Base-by-base conservation (phyloP, 2,888 invertebrate genomes). In the Pycnomerus fuliginosus region DNA sequence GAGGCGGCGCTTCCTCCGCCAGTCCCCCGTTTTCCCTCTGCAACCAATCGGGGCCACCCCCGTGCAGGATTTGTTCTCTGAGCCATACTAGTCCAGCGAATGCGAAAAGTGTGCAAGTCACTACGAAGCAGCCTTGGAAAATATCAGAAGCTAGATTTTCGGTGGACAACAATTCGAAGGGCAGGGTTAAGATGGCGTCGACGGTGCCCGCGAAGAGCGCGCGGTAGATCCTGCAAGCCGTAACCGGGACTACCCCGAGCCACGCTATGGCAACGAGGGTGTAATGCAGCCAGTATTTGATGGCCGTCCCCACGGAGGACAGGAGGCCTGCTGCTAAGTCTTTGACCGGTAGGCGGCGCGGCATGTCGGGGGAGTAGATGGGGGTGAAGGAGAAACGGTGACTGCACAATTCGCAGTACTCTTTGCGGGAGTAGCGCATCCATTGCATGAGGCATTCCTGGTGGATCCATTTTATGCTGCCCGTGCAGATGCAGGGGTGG, bases 311-410 rank as follows among this genome's bases (percentile, higher is more conserved):
- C 16, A 97, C 84, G 12, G 94, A 96, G 2, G 88, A 84, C 37
- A 94, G 76, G 32, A 97, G 74, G 1, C 99, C 99, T 29, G 89
- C 88, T 0, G 94, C 80, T 4, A 99, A 89, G 72, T 98, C 98
- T 53, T 85, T 83, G 16, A 99, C 76, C 0, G 99, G 99, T 61
- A 99, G 76, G 47, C 97, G 81, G 48, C 96, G 84, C n/a, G 99
- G 99, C 99, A 99, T 99, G 70, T 99, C 98, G 16, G 97, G 94
- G n/a, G 97, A 94, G 74, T 99, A 99, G 61, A 99, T 98, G 16
- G 99, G 99, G 65, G 94, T 95, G 68, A 99, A 99, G 2, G 95
- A 93, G 74, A 98, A 99, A 47, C 93, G 84, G 74, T 99, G 92
- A 49, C 96, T 93, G 72, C 98, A 99, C 53, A 99, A 75, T 73